Percentiles rank a stretch among this genome's conserved stretches.
These are phyloP conservation scores for Andrena camellia DNA, from an alignment of 2,888 invertebrate genomes.

Conservation along the genomic window DNA sequence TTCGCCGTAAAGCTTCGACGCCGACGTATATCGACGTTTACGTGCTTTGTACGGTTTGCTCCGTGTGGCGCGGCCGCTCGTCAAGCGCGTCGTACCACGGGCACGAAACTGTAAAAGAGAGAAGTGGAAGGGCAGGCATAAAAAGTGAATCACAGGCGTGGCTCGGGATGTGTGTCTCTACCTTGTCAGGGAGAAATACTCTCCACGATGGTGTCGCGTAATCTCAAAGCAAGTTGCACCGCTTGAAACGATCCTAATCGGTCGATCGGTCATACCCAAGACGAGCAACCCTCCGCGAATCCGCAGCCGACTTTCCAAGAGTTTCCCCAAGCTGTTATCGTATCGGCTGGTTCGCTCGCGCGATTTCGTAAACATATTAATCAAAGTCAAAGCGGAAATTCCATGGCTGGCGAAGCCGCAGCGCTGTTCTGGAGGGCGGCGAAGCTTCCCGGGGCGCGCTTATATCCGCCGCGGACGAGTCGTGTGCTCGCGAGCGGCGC, in stretches of 20 bases:
- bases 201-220: neutral
- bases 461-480: conserved; percentile 38
- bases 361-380: conserved; percentile 21
- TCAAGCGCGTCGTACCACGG: conserved; percentile 30
- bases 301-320: neutral
- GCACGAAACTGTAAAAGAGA: conserved; percentile 34
- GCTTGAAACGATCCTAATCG: no score
- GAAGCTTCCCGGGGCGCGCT: conserved; percentile 41
- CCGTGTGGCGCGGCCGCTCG: conserved; percentile 27
- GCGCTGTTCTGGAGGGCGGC: conserved; percentile 3
- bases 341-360: neutral
- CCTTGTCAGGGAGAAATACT: neutral
- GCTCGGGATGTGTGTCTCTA: neutral
- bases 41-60: conserved; percentile 51
- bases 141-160: conserved; percentile 20
- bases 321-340: neutral
- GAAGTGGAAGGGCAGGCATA: neutral
- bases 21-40: conserved; percentile 47
- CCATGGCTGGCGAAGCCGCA: neutral
- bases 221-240: no score
- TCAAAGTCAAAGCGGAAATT: conserved; percentile 41
- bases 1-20: conserved; percentile 52
- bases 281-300: neutral
- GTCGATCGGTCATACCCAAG: no score
- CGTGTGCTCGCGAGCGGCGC: conserved; percentile 28